These are phyloP conservation scores for Antheraea yamamai DNA, from an alignment of 2,888 invertebrate genomes.

Conservation along the genomic window DNA sequence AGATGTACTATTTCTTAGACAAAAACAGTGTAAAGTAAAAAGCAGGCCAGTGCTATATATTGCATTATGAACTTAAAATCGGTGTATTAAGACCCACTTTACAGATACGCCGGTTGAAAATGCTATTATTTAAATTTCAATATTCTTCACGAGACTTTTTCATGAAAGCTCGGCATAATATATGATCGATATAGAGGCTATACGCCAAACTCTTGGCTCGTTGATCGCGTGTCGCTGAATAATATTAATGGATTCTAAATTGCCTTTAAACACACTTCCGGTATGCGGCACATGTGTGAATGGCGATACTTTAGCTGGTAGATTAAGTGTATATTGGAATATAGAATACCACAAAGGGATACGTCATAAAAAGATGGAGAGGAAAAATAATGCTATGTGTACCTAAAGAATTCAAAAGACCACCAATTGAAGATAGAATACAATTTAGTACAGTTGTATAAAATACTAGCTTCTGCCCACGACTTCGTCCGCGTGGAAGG, in stretches of 20 bases:
- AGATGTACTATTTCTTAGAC: too few relatives aligned
- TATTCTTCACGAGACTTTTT: slow-evolving; percentile 12
- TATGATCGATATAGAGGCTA: slow-evolving; percentile 22
- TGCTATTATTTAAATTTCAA: slow-evolving; percentile 9
- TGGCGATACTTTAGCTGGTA: slow-evolving; percentile 53
- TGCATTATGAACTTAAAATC: too few relatives aligned
- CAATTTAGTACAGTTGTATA: neutral
- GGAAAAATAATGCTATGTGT: neutral
- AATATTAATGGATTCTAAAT: slow-evolving; percentile 73
- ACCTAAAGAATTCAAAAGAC: neutral
- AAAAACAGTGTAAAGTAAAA: too few relatives aligned
- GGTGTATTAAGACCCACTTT: too few relatives aligned
- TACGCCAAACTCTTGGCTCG: slow-evolving; percentile 26
- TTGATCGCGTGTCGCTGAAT: slow-evolving; percentile 55
- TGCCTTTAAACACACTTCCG: slow-evolving; percentile 66
- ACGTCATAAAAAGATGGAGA: neutral
- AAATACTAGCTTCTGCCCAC: too few relatives aligned
- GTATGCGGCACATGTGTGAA: slow-evolving; percentile 45
- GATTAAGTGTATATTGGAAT: slow-evolving; percentile 50
- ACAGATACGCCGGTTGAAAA: neutral
- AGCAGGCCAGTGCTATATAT: too few relatives aligned
- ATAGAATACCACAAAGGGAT: neutral
- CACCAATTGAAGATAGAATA: neutral
- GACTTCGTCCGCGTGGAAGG: too few relatives aligned
- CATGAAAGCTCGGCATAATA: slow-evolving; percentile 18